Base-by-base conservation (phyloP, 1,140 invertebrate species). In the Caerostris extrusa region DNA sequence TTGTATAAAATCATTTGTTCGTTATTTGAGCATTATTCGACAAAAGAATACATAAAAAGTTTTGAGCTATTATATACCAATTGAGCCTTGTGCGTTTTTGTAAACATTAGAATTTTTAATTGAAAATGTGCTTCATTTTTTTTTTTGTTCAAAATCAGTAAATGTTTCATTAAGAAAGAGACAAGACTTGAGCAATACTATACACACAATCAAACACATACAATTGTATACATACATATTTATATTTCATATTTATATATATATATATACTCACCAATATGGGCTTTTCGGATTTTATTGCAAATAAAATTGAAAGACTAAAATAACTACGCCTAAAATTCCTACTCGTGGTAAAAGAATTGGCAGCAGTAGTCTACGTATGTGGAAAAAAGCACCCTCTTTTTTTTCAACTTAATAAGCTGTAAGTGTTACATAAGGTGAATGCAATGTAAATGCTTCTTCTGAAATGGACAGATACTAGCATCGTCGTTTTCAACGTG, bases 141-240 rank as follows among this genome's bases (percentile, higher is more conserved):
- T 85, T 19, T 85, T 57, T 58, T 58, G 83, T 85, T 57, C 56
- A 8, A 85, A 58, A 56, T 85, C 0, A 34, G 17, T 58, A 56
- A 85, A 60, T 19, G 19, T 85, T 85, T n/a, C 14, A 14, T 85
- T 85, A 67, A 10, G 8, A 10, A 64, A 88, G 64, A 53, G 64
- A 17, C 64, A 19, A 88, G n/a, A 93, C 91, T 93, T 93, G 91
- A 93, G 91, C 91, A 93, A 93, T 87, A 12, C 91, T 93, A 93
- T 87, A 57, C 19, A 87, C 60, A 92, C 90, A 67, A 81, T 85
- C 19, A 92, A 93, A 93, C 91, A 93, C 82, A 93, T 93, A 93
- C 91, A 93, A 71, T 67, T 93, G 91, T 71, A 87, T 87, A 87
- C 83, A 87, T 93, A 93, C 91, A 93, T 93, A 93, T 93, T 93